Conservation (phyloP, 1,140 invertebrate species). For the Meloidogyne hapla region DNA sequence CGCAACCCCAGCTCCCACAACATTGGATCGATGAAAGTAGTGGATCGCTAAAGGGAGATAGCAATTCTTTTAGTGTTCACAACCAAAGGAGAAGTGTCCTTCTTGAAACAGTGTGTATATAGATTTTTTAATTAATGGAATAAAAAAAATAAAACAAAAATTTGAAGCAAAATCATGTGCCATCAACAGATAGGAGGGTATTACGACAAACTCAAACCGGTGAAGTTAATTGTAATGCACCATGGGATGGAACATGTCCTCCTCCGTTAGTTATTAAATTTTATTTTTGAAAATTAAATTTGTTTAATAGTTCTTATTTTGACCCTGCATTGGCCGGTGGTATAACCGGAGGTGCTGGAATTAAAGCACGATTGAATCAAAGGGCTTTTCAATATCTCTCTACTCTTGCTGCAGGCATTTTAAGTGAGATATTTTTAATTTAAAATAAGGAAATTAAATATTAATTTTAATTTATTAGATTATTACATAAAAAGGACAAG, state of each 20-base stretch:
- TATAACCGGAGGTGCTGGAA: conserved; percentile 52
- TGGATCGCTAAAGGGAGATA: background rate
- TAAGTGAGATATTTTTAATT: conserved; percentile 50
- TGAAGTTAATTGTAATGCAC: background rate
- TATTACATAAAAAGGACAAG: conserved; percentile 43
- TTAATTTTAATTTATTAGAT: background rate
- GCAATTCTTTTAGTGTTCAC: background rate
- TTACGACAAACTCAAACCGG: conserved; percentile 1
- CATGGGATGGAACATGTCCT: background rate
- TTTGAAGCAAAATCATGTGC: background rate
- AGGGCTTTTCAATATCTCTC: conserved; percentile 58
- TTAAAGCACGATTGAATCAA: conserved; percentile 57
- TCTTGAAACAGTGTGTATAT: background rate
- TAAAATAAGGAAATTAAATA: background rate
- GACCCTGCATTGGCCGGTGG: conserved; percentile 55
- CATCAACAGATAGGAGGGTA: conserved; percentile 16
- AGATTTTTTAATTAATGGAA: background rate
- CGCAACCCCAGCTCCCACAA: background rate
- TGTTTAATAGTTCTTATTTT: conserved; percentile 43
- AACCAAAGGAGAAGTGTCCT: background rate
- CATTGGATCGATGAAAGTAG: background rate
- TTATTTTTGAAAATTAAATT: background rate
- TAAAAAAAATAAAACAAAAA: background rate
- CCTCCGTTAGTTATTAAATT: background rate
- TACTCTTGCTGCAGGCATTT: conserved; percentile 49